Base-by-base conservation (phyloP, 2,113 vertebrate genomes). In the Xiphophorus couchianus region DNA sequence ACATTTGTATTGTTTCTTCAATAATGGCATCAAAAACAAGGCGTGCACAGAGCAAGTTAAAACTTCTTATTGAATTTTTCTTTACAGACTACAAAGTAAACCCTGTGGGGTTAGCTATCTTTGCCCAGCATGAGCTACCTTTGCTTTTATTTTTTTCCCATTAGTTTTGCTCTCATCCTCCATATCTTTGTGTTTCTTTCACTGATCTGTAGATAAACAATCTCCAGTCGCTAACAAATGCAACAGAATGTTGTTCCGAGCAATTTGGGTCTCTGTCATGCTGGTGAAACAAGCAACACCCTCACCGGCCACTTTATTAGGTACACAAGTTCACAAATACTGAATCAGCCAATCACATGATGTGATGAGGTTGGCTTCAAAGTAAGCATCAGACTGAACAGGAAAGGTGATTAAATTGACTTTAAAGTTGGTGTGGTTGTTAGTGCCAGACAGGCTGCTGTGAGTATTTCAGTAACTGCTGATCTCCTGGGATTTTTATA, bases 11-110 rank as follows among this genome's bases (percentile, higher is more conserved):
- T 58, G 51, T 58, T 58, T 58, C 10, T 17, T 58, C 51, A n/a
- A 58, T 58, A 58, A 58, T n/a, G 17, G 51, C 51, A n/a, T 58
- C 25, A 58, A 62, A 62, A 62, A 62, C 62, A 31, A 29, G 22
- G 61, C 29, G 29, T 29, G 28, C 28, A 31, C 11, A 31, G 67
- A 76, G 60, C 69, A 8, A 15, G 42, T 73, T n/a, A 39, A 22
- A 77, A 33, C 35, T 44, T 37, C 5, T 64, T 71, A 81, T 48
- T n/a, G 3, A 28, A 63, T 37, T 31, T 29, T 37, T 77, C 71
- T 51, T 85, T 79, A 78, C 60, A 77, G 60, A 19, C 66, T 66
- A 58, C 30, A 17, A 72, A 61, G 33, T 62, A 62, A 54, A 72
- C 42, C 63, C 29, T 28, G 6, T 2, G 13, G 58, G 44, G 42